Evolutionary conservation across 2,797 vertebrate species (phyloP).

Genomic region (Coendou prehensilis): DNA sequence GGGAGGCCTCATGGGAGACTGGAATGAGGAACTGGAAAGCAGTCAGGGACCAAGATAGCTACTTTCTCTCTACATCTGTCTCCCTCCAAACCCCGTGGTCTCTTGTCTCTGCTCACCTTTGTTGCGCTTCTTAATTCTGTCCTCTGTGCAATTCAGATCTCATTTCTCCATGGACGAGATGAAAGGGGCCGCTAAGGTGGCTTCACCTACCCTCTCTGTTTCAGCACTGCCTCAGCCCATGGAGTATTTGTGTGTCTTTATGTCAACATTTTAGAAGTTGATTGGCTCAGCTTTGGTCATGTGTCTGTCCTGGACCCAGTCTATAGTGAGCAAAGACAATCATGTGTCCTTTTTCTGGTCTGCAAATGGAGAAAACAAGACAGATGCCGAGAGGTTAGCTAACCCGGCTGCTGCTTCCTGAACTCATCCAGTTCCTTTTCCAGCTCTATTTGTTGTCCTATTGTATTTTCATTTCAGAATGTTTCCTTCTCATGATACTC

Average conservation of each 20-base stretch:
- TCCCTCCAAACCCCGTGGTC: slow-evolving; percentile 42
- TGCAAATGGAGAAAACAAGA: background rate
- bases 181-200: background rate
- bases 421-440: background rate
- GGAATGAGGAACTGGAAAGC: slow-evolving; percentile 71
- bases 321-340: background rate
- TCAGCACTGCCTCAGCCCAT: background rate
- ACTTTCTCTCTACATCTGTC: slow-evolving; percentile 33
- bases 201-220: background rate
- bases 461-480: slow-evolving; percentile 60
- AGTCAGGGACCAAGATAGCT: slow-evolving; percentile 74
- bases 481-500: slow-evolving; percentile 37
- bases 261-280: background rate
- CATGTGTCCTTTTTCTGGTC: background rate
- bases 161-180: background rate
- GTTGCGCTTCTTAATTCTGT: slow-evolving; percentile 43
- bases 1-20: slow-evolving; percentile 64
- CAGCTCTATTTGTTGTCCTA: background rate
- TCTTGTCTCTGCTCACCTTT: slow-evolving; percentile 45
- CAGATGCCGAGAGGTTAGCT: background rate
- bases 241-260: background rate
- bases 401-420: background rate
- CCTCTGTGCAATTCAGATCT: background rate
- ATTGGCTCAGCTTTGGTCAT: background rate
- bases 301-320: background rate